Base-by-base conservation (phyloP, 2,797 vertebrate species). In the Pampus argenteus region DNA sequence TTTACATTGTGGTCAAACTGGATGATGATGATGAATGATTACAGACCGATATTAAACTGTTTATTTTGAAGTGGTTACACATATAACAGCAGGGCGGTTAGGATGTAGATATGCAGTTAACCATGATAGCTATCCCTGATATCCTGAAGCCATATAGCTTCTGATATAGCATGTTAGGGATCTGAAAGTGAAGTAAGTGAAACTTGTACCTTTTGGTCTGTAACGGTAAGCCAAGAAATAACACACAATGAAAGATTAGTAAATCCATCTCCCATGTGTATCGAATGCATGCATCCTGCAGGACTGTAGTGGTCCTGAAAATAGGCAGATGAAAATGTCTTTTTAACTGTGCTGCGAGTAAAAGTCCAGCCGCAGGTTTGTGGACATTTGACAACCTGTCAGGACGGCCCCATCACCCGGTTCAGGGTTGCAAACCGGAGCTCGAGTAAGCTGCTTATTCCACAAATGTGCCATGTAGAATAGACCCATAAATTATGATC, bases 291-390 rank as follows among this genome's bases (percentile, higher is more conserved):
- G 42, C 60, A 69, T 85, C 54, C 66, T 67, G 52, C 25, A 75
- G 56, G 52, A 79, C 20, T 34, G 76, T 56, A 81, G 54, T 50
- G 52, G 54, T 71, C 72, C 79, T 76, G 78, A 69, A 87, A 81
- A 76, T 36, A 76, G 60, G 50, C 59, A 61, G 71, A 79, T 82
- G 63, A 63, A 61, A 66, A 74, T 63, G 65, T 63, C n/a, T 63
- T 69, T 59, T 59, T 62, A 76, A 64, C 70, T 73, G 42, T 56
- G 58, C 54, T 62, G 71, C 45, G 59, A 66, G 61, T 60, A 76
- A 61, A 38, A 73, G 38, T 61, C 71, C 49, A 25, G 56, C 47
- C 64, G 54, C 48, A 52, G 23, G 51, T 64, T 51, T 60, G 47
- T 76, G 57, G 57, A 22, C 34, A 59, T 85, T 56, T 82, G 64